Evolutionary conservation across 2,797 vertebrate genomes (phyloP).

Genomic region (Anabas testudineus): DNA sequence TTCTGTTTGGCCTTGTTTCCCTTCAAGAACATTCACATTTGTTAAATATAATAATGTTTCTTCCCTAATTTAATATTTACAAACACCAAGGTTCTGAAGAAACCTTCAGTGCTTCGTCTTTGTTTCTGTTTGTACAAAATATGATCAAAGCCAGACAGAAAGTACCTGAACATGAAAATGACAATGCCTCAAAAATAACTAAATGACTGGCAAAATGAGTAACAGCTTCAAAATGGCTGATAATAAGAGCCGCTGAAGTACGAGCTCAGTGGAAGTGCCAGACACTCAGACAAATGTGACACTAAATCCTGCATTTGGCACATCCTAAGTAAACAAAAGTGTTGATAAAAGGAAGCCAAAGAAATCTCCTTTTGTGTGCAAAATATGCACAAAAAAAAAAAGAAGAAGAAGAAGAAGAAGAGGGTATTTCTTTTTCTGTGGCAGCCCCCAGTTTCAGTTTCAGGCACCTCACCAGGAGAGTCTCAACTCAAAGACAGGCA

Average conservation of each 20-base stretch:
- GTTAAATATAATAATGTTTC: conserved; percentile 45
- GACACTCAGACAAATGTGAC: conserved; percentile 76
- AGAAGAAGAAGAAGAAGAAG: too few species aligned
- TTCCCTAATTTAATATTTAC: conserved; percentile 69
- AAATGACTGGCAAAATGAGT: conserved; percentile 74
- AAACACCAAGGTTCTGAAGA: conserved; percentile 40
- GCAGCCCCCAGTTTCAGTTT: conserved; percentile 20
- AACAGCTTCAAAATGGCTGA: conserved; percentile 72
- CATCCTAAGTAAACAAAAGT: conserved; percentile 74
- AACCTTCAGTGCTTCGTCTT: conserved; percentile 49
- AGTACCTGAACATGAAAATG: conserved; percentile 42
- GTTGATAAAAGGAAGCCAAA: conserved; percentile 69
- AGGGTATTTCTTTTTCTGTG: conserved; percentile 9
- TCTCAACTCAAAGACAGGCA: conserved; percentile 16
- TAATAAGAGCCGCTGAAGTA: conserved; percentile 66
- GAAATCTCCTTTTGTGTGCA: conserved; percentile 60
- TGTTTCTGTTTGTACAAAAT: conserved; percentile 67
- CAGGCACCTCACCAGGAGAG: conserved; percentile 12
- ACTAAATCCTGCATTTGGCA: conserved; percentile 78
- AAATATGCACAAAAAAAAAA: conserved; percentile 32
- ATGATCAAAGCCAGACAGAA: conserved; percentile 73
- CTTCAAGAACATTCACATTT: conserved; percentile 32
- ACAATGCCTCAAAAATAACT: conserved; percentile 62
- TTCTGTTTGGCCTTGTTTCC: conserved; percentile 40
- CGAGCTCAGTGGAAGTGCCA: conserved; percentile 66